Evolutionary conservation across 2,888 invertebrate genomes (phyloP).

Genomic region (Drosophila paramelanica): DNA sequence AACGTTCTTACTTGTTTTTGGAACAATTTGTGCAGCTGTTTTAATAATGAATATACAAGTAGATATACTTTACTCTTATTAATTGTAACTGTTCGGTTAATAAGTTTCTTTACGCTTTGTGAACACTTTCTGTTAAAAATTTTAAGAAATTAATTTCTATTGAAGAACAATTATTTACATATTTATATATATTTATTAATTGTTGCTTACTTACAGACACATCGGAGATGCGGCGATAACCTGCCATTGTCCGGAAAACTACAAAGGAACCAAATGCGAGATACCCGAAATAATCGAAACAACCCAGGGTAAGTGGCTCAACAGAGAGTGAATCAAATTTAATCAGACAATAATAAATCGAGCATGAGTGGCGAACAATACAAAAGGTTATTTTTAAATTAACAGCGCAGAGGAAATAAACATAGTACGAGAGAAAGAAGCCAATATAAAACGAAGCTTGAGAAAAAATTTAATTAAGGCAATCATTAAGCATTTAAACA

Average conservation of each 20-base stretch:
- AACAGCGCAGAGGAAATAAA: slow-evolving; percentile 19
- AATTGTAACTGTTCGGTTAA: neutral
- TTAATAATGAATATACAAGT: neutral
- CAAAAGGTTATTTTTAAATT: slow-evolving; percentile 4
- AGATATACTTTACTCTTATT: neutral
- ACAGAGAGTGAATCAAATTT: slow-evolving; percentile 28
- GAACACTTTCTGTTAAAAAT: neutral
- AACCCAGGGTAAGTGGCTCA: slow-evolving; percentile 82
- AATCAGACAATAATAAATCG: slow-evolving; percentile 47
- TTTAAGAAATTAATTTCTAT: too few relatives aligned
- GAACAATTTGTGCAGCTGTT: slow-evolving; percentile 2
- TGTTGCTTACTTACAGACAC: slow-evolving; percentile 87
- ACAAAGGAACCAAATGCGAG: slow-evolving; percentile 90
- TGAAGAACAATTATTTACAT: too few relatives aligned
- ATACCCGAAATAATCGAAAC: slow-evolving; percentile 85
- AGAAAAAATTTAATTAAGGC: slow-evolving; percentile 78
- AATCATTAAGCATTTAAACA: slow-evolving; percentile 81
- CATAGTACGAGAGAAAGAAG: neutral
- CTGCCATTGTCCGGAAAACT: slow-evolving; percentile 89
- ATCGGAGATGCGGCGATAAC: slow-evolving; percentile 91
- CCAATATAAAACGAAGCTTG: slow-evolving; percentile 19
- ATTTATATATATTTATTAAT: neutral
- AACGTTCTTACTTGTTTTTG: neutral
- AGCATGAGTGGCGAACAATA: slow-evolving; percentile 20
- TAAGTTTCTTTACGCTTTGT: neutral